A percentile compares a stretch with the other conserved stretches of the same genome.
phyloP scores from a whole-genome alignment of 2,113 vertebrate genomes.

The Dromas ardeola region DNA sequence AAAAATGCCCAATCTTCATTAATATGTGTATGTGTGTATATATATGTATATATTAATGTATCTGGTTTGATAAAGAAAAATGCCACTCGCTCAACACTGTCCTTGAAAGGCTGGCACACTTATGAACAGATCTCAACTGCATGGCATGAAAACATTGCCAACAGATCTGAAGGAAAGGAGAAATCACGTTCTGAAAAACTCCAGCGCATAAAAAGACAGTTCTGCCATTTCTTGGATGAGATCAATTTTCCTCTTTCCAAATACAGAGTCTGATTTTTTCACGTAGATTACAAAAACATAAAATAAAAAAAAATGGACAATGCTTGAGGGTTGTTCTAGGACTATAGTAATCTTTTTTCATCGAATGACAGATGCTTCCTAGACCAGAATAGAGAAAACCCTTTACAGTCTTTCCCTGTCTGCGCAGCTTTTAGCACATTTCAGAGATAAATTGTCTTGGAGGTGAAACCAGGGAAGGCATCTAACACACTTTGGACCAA shows the following conservation, averaged over 20 bases:
- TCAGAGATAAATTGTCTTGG: not conserved
- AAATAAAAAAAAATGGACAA: not conserved
- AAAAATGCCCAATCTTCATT: not conserved
- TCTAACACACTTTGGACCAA: not conserved
- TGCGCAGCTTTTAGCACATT: not conserved
- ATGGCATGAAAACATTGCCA: not conserved
- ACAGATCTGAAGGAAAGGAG: not conserved
- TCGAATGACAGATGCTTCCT: not conserved
- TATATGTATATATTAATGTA: not conserved
- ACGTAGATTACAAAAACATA: not conserved
- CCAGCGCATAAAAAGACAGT: not conserved
- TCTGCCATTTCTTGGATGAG: not conserved
- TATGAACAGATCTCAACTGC: not conserved
- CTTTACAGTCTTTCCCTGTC: not conserved
- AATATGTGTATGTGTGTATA: not conserved
- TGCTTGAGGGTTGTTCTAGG: not conserved
- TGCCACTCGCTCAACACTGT: not conserved
- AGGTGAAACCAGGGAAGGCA: not conserved
- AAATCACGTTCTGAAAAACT: not conserved
- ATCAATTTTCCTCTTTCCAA: not conserved
- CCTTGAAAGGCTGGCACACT: not conserved
- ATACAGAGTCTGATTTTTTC: not conserved
- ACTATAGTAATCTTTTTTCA: not conserved
- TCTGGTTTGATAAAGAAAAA: not conserved
- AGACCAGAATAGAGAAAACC: not conserved